A percentile compares a stretch with the other conserved stretches of the same genome.
phyloP scores from a whole-genome alignment of 2,113 vertebrate species.

The Hucho hucho region DNA sequence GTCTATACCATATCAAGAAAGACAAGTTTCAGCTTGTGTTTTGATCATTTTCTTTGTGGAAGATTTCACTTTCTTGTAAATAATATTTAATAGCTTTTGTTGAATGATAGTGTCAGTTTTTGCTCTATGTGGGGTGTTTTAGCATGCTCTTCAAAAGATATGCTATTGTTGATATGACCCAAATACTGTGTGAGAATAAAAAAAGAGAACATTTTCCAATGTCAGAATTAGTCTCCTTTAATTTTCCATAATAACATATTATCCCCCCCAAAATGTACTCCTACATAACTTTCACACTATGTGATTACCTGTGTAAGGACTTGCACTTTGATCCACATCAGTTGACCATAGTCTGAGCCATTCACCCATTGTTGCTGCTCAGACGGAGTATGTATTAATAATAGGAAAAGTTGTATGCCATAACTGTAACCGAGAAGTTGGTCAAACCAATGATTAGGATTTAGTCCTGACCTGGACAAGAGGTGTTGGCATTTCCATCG shows the following conservation, averaged over 20 bases:
- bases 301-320: background rate
- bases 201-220: slow-evolving; percentile 76
- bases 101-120: slow-evolving; percentile 84
- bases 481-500: too few relatives aligned
- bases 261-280: too few relatives aligned
- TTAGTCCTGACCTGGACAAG: too few relatives aligned
- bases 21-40: slow-evolving; percentile 77
- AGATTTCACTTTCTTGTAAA: slow-evolving; percentile 84
- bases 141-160: slow-evolving; percentile 87
- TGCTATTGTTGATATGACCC: slow-evolving; percentile 85
- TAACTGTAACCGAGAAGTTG: too few relatives aligned
- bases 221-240: slow-evolving; percentile 48
- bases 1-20: slow-evolving; percentile 63
- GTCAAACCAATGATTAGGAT: too few relatives aligned
- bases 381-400: background rate
- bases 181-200: slow-evolving; percentile 90
- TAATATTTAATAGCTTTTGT: slow-evolving; percentile 95
- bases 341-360: background rate
- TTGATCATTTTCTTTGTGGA: slow-evolving; percentile 79
- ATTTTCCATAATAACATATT: slow-evolving; percentile 29
- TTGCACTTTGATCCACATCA: background rate
- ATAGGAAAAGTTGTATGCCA: too few relatives aligned
- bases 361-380: background rate
- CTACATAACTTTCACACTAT: background rate
- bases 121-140: slow-evolving; percentile 78